phyloP scores from a whole-genome alignment of 2,113 vertebrate species.

The Calyptommatus sinebrachiatus region DNA sequence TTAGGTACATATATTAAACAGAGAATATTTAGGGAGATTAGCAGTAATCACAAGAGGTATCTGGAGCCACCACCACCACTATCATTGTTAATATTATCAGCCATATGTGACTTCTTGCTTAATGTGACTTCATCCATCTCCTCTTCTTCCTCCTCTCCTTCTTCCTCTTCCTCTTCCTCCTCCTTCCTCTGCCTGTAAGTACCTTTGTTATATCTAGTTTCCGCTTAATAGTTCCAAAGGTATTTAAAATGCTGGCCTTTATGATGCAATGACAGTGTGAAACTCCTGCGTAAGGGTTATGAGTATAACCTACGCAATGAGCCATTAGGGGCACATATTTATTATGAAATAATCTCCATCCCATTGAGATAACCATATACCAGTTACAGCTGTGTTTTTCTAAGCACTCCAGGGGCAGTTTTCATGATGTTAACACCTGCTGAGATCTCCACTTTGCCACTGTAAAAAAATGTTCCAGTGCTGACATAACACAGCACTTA shows the following conservation, averaged over 20 bases:
- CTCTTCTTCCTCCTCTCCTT: too few relatives aligned
- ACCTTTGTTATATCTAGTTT: neutral
- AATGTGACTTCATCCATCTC: too few relatives aligned
- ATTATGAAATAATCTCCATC: constrained; percentile 58
- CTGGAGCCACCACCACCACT: too few relatives aligned
- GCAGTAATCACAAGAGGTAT: neutral
- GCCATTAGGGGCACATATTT: constrained; percentile 36
- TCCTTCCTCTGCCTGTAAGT: neutral
- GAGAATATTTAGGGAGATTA: neutral
- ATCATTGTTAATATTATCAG: too few relatives aligned
- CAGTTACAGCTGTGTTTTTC: constrained; percentile 56
- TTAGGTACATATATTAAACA: neutral
- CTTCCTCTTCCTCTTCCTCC: too few relatives aligned
- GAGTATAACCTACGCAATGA: constrained; percentile 53
- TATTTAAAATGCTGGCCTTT: constrained; percentile 22
- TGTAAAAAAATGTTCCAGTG: constrained; percentile 46
- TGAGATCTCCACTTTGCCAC: constrained; percentile 47
- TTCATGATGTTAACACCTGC: constrained; percentile 61
- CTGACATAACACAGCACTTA: constrained; percentile 47
- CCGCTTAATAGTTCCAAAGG: neutral
- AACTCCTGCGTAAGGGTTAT: constrained; percentile 44
- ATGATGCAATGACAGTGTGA: neutral
- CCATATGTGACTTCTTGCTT: too few relatives aligned
- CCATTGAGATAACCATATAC: constrained; percentile 55
- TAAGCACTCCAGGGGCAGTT: constrained; percentile 48